Evolutionary conservation across 2,797 vertebrate genomes (phyloP).

Genomic region (Alfaro cultratus): DNA sequence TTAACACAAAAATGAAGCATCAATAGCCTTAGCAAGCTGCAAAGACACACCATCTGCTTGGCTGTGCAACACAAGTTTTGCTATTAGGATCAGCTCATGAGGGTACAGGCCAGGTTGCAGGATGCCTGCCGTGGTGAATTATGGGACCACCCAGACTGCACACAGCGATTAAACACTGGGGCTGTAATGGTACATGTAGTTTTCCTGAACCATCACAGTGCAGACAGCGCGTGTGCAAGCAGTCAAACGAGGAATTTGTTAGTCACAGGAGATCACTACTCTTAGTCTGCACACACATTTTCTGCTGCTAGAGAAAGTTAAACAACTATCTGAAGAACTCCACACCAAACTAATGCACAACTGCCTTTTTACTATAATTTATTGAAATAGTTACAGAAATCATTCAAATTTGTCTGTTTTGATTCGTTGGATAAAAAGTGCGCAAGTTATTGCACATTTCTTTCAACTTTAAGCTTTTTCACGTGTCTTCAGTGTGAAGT

Average conservation of each 20-base stretch:
- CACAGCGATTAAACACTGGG: not conserved
- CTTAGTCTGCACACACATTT: not conserved
- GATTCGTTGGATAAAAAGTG: not conserved
- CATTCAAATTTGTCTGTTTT: not conserved
- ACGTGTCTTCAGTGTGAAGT: not conserved
- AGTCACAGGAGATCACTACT: not conserved
- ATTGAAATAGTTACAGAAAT: not conserved
- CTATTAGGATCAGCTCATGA: not conserved
- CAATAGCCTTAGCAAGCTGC: not conserved
- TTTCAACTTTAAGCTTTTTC: not conserved
- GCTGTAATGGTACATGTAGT: slow-evolving; percentile 1
- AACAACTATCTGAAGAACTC: not conserved
- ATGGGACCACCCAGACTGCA: slow-evolving; percentile 8
- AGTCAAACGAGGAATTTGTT: slow-evolving; percentile 1
- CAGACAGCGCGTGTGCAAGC: not conserved
- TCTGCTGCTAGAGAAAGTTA: not conserved
- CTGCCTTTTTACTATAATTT: not conserved
- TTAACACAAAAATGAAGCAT: slow-evolving; percentile 7
- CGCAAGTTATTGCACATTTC: not conserved
- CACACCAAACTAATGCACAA: not conserved
- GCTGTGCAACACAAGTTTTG: not conserved
- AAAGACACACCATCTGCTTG: not conserved
- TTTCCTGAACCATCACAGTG: slow-evolving; percentile 3
- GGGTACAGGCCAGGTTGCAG: not conserved
- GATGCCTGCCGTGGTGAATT: not conserved